Conservation (phyloP, 2,888 invertebrate genomes). For the Pocota personata region DNA sequence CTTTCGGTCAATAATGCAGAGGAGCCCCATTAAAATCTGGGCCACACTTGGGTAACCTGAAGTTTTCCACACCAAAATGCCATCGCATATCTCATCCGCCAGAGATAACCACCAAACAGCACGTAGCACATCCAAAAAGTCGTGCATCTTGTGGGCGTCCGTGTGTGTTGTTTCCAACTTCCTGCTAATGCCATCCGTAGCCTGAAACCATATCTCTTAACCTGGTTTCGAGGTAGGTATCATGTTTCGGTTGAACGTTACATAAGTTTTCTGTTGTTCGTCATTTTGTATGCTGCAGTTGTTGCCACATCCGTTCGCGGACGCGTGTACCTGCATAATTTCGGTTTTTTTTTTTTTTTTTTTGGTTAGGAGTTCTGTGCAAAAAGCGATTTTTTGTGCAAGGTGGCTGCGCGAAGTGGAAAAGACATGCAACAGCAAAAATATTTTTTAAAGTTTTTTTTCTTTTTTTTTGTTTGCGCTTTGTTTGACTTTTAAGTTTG, state of each 20-base stretch:
- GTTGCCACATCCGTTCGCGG: slow-evolving; percentile 66
- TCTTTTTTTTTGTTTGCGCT: neutral
- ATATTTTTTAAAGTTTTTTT: slow-evolving; percentile 11
- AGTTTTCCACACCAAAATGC: slow-evolving; percentile 14
- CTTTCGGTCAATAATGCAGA: slow-evolving; percentile 54
- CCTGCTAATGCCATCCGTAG: slow-evolving; percentile 70
- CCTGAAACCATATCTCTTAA: slow-evolving; percentile 67
- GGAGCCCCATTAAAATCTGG: slow-evolving; percentile 60
- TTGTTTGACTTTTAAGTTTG: neutral
- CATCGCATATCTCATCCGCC: slow-evolving; percentile 46
- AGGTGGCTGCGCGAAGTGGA: slow-evolving; percentile 55
- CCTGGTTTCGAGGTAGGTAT: slow-evolving; percentile 56
- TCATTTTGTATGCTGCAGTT: slow-evolving; percentile 55
- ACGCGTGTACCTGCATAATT: slow-evolving; percentile 70
- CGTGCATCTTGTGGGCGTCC: slow-evolving; percentile 66
- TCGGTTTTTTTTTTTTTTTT: slow-evolving; percentile 26
- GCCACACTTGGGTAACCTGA: slow-evolving; percentile 49
- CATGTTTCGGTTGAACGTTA: slow-evolving; percentile 63
- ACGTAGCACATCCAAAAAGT: slow-evolving; percentile 24
- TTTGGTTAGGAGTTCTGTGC: neutral
- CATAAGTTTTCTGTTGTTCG: slow-evolving; percentile 62
- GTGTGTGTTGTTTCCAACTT: slow-evolving; percentile 55
- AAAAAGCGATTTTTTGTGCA: slow-evolving; percentile 51
- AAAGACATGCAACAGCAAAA: slow-evolving; percentile 50
- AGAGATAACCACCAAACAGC: slow-evolving; percentile 16